phyloP scores from a whole-genome alignment of 2,888 invertebrate genomes.

The Pseudococcus jackbeardsleyi region DNA sequence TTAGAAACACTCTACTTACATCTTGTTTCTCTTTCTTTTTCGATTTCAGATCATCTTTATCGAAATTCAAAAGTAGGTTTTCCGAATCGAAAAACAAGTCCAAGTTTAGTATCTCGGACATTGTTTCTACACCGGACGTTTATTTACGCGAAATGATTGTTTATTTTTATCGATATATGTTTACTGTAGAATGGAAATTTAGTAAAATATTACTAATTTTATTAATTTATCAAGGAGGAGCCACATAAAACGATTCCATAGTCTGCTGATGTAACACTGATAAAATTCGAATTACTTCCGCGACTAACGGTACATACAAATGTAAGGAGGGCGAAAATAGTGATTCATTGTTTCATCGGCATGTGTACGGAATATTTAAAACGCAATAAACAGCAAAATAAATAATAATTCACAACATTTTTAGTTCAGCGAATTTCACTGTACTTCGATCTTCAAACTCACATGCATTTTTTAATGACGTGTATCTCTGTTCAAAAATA shows the following conservation, averaged over 20 bases:
- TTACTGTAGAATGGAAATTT: background rate
- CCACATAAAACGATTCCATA: conserved; percentile 38
- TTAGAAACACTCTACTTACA: conserved; percentile 21
- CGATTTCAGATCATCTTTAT: conserved; percentile 36
- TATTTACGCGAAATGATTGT: background rate
- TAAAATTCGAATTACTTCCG: conserved; percentile 5
- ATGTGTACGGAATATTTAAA: background rate
- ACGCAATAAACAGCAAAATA: background rate
- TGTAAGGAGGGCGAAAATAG: background rate
- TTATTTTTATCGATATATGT: background rate
- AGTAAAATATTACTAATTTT: background rate
- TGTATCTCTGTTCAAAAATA: conserved; percentile 31
- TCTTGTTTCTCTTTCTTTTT: conserved; percentile 38
- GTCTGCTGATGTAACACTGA: conserved; percentile 47
- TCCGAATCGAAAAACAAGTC: conserved; percentile 54
- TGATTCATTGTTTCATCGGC: background rate
- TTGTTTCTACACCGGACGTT: background rate
- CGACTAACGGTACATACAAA: conserved; percentile 31
- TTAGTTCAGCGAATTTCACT: background rate
- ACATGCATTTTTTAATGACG: conserved; percentile 46
- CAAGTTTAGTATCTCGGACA: conserved; percentile 53
- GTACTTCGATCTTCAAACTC: conserved; percentile 32
- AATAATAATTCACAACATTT: conserved; percentile 1
- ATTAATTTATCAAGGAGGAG: background rate
- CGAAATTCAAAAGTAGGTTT: conserved; percentile 41